Conservation (phyloP, 2,797 vertebrate genomes). For the Kryptolebias ocellatus region DNA sequence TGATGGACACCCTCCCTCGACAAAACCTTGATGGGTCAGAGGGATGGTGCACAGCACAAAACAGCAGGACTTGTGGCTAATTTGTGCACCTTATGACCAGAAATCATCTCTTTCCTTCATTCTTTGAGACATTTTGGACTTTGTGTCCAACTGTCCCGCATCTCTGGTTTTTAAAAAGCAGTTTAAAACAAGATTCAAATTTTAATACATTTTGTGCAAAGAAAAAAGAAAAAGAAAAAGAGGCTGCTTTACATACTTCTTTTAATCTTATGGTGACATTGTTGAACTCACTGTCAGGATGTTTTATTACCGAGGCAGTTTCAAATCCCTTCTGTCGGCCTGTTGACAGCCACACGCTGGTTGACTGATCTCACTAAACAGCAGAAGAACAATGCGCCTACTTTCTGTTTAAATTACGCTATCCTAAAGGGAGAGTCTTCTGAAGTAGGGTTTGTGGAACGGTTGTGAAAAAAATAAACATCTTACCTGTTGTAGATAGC, state of each 20-base stretch:
- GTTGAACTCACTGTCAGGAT: slow-evolving; percentile 15
- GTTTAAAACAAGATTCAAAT: neutral
- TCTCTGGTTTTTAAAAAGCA: neutral
- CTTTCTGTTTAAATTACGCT: slow-evolving; percentile 2
- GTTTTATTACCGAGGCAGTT: slow-evolving; percentile 13
- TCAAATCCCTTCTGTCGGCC: slow-evolving; percentile 6
- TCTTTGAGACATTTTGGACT: slow-evolving; percentile 1
- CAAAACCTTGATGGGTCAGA: no score
- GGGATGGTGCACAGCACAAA: no score
- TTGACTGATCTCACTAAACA: slow-evolving; percentile 19
- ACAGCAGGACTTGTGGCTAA: no score
- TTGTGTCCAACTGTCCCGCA: neutral
- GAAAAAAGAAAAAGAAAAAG: neutral
- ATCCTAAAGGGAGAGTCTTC: neutral
- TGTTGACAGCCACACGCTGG: slow-evolving; percentile 13
- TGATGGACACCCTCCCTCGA: no score
- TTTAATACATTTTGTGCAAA: neutral
- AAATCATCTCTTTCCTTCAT: no score
- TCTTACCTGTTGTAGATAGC: no score
- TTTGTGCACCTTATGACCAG: no score
- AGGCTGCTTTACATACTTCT: neutral
- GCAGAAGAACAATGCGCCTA: neutral
- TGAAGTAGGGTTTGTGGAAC: no score
- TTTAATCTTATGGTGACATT: slow-evolving; percentile 17
- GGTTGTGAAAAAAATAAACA: no score